Conservation (phyloP, 2,888 invertebrate genomes). For the Falcaria lacertinaria region DNA sequence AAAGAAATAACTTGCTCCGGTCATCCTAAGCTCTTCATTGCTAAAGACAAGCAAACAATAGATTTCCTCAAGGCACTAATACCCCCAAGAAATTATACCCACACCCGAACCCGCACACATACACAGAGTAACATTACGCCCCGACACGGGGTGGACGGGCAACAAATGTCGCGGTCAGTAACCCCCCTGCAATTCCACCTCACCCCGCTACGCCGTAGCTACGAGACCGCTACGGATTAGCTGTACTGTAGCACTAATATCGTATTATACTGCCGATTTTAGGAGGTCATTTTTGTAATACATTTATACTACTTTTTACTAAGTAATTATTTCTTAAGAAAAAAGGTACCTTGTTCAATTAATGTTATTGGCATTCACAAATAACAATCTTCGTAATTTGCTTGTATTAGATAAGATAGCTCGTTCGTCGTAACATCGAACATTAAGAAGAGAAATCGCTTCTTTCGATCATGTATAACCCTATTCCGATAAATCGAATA, state of each 20-base stretch:
- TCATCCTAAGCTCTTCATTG: not conserved
- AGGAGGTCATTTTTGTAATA: not conserved
- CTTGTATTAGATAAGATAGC: not conserved
- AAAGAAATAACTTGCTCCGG: not conserved
- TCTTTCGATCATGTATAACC: slow-evolving; percentile 7
- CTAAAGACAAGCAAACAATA: slow-evolving; percentile 1
- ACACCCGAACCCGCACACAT: slow-evolving; percentile 24
- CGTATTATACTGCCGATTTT: not conserved
- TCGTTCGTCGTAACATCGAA: too few relatives aligned
- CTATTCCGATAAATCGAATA: slow-evolving; percentile 26
- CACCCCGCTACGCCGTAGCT: slow-evolving; percentile 29
- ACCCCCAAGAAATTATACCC: slow-evolving; percentile 13
- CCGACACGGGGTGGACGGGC: slow-evolving; percentile 54
- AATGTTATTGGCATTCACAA: too few relatives aligned
- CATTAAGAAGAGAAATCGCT: not conserved
- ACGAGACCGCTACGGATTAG: slow-evolving; percentile 13
- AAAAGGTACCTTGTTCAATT: too few relatives aligned
- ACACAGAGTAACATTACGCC: slow-evolving; percentile 39
- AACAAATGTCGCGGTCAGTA: slow-evolving; percentile 76
- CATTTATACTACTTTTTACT: too few relatives aligned
- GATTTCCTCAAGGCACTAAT: slow-evolving; percentile 11
- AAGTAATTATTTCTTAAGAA: too few relatives aligned
- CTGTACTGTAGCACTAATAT: not conserved
- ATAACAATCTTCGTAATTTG: too few relatives aligned
- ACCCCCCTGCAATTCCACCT: slow-evolving; percentile 29